A percentile compares a stretch with the other conserved stretches of the same genome.
These are phyloP conservation scores for Rhinopithecus roxellana DNA, from an alignment of 2,113 vertebrate genomes.

Conservation along the genomic window DNA sequence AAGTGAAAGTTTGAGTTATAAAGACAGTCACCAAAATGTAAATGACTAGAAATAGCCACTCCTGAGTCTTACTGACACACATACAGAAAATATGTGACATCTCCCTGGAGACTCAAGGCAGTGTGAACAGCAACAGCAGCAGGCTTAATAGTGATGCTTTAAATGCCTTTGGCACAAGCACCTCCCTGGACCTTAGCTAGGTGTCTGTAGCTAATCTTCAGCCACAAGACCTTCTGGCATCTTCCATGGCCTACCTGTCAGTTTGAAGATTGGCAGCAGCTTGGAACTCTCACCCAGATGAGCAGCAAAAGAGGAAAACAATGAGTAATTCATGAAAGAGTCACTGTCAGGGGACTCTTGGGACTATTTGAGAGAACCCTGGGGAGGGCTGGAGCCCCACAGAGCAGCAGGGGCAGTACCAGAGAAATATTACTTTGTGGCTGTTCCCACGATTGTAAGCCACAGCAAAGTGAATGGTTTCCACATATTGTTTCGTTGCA, in stretches of 20 bases:
- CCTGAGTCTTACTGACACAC: too few species aligned
- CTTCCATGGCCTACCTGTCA: neutral
- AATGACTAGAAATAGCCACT: neutral
- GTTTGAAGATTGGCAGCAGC: neutral
- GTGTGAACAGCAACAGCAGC: neutral
- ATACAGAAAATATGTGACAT: too few species aligned
- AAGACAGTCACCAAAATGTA: neutral
- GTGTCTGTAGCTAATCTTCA: neutral
- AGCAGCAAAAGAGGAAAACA: neutral
- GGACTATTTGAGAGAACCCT: neutral
- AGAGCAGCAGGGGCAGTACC: neutral
- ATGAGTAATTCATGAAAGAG: neutral
- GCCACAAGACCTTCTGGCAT: neutral
- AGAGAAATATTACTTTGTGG: neutral
- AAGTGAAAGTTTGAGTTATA: neutral
- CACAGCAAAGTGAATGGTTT: rapidly evolving
- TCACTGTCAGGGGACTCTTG: too few species aligned
- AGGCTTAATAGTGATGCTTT: rapidly evolving
- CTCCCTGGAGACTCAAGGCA: neutral
- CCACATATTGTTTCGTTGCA: neutral
- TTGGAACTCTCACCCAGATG: neutral
- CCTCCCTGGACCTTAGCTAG: neutral
- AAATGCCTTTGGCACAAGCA: neutral
- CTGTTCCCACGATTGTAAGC: neutral
- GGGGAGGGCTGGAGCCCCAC: neutral